These are phyloP conservation scores for Albula glossodonta DNA, from an alignment of 2,113 vertebrate species.

Conservation along the genomic window DNA sequence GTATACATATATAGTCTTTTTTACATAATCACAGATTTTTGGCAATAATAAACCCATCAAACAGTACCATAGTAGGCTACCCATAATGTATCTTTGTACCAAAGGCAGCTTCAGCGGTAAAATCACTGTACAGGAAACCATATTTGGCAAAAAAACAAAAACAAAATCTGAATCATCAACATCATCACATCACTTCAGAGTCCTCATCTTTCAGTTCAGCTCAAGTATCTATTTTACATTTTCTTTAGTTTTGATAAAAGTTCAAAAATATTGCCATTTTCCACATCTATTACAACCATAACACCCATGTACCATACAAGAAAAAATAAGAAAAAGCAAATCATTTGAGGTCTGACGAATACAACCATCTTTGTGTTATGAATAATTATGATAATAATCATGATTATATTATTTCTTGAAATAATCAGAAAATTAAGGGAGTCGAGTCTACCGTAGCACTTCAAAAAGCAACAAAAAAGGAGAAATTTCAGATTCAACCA, in stretches of 20 bases:
- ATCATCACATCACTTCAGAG: conserved; percentile 34
- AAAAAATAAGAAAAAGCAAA: conserved; percentile 40
- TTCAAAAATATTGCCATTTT: conserved; percentile 69
- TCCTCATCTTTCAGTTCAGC: conserved; percentile 40
- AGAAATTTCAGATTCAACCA: conserved; percentile 44
- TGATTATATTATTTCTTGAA: conserved; percentile 40
- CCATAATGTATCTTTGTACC: conserved; percentile 65
- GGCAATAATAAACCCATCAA: conserved; percentile 68
- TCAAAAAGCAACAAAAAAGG: conserved; percentile 53
- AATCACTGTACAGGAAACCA: conserved; percentile 61
- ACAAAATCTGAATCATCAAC: conserved; percentile 17
- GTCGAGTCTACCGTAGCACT: conserved; percentile 56
- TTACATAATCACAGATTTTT: conserved; percentile 56
- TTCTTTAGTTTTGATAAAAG: conserved; percentile 50
- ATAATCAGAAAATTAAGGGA: conserved; percentile 35
- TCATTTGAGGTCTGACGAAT: conserved; percentile 51
- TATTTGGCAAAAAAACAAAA: conserved; percentile 65
- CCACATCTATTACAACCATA: conserved; percentile 35
- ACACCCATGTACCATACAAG: conserved; percentile 52
- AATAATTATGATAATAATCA: conserved; percentile 40
- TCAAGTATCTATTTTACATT: conserved; percentile 29
- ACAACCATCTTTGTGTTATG: conserved; percentile 43
- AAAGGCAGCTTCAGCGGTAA: conserved; percentile 67
- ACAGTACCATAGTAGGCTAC: conserved; percentile 60
- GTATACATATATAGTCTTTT: conserved; percentile 36